Percentiles rank a stretch among this genome's conserved stretches.
Conservation (phyloP, 2,113 vertebrate genomes). For the Collichthys lucidus region DNA sequence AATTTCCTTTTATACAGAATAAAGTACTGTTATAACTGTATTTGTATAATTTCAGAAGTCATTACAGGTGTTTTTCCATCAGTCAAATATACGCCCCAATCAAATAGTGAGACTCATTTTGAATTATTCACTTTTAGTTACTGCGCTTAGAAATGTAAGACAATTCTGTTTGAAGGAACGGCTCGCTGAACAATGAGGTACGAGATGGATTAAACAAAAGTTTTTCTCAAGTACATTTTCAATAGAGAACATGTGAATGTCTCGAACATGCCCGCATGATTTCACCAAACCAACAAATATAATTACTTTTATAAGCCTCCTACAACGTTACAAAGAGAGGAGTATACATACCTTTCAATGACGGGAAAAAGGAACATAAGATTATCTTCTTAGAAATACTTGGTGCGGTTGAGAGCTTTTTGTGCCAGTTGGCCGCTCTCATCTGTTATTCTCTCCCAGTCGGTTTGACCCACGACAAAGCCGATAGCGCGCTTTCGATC, state of each 20-base stretch:
- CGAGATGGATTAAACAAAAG: neutral
- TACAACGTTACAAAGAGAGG: neutral
- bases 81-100: neutral
- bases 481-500: conserved; percentile 98
- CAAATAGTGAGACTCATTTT: neutral
- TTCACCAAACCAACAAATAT: neutral
- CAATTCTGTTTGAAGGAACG: neutral
- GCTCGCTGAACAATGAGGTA: conserved; percentile 16
- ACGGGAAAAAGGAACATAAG: conserved; percentile 13
- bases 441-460: conserved; percentile 99
- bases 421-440: conserved; percentile 97
- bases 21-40: neutral
- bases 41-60: neutral
- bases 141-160: neutral
- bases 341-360: conserved; percentile 82
- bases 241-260: neutral
- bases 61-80: neutral
- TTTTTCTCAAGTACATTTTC: neutral
- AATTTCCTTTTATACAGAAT: neutral
- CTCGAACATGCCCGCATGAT: neutral
- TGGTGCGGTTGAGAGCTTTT: conserved; percentile 98
- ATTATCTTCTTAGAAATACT: conserved; percentile 93
- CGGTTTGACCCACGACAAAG: conserved; percentile 98
- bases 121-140: neutral
- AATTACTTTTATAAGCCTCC: neutral